Evolutionary conservation across 92 coral and sea anemone genomes (phyloP).

Genomic region (Parazoanthus swiftii): DNA sequence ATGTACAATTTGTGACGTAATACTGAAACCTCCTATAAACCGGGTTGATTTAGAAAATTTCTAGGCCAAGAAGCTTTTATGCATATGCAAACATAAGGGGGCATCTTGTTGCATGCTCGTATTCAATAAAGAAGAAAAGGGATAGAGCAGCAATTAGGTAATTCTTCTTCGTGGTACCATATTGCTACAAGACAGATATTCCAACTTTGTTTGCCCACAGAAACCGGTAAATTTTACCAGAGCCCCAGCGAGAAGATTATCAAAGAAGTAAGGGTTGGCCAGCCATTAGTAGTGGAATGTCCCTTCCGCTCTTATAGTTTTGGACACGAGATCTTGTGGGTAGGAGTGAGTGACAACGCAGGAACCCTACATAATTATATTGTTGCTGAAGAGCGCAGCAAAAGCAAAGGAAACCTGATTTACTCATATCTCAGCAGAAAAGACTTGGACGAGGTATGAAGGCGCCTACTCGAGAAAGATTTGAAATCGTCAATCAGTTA

Average conservation of each 20-base stretch:
- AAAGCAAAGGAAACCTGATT: not conserved
- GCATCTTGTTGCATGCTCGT: too few species aligned
- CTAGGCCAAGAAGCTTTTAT: too few species aligned
- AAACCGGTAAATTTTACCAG: slow-evolving; percentile 3
- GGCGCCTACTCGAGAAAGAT: too few species aligned
- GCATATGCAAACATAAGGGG: too few species aligned
- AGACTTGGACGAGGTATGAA: slow-evolving; percentile 10
- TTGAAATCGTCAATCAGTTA: too few species aligned
- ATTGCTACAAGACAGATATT: not conserved
- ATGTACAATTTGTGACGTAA: too few species aligned
- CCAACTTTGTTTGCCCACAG: not conserved
- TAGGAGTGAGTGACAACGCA: not conserved
- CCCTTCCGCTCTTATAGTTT: slow-evolving; percentile 10
- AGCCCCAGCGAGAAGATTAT: not conserved
- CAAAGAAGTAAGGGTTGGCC: not conserved
- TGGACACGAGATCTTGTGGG: slow-evolving; percentile 19
- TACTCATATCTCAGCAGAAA: slow-evolving; percentile 15
- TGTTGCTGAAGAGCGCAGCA: not conserved
- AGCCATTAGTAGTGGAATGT: not conserved
- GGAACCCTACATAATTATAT: not conserved
- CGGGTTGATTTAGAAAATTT: too few species aligned
- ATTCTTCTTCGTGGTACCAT: too few species aligned
- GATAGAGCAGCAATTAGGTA: not conserved
- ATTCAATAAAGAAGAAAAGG: too few species aligned
- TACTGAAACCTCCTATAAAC: too few species aligned